These are phyloP conservation scores for Actinia equina DNA, from an alignment of 64 coral and sea anemone species.

Conservation along the genomic window DNA sequence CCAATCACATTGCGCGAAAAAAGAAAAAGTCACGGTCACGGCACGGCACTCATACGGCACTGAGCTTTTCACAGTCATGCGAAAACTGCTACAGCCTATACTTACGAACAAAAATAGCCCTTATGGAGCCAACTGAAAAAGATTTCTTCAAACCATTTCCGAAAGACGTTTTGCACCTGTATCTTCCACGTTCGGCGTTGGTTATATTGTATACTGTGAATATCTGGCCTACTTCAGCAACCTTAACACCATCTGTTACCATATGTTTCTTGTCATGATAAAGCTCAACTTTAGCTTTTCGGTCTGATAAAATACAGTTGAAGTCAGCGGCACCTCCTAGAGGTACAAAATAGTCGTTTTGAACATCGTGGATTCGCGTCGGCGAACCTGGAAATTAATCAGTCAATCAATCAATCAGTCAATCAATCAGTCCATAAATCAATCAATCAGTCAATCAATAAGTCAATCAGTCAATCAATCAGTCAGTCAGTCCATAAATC, in stretches of 20 bases:
- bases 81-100: background rate
- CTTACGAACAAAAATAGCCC: background rate
- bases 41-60: too few relatives aligned
- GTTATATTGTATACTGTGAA: conserved; percentile 2
- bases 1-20: too few relatives aligned
- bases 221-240: background rate
- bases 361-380: background rate
- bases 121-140: background rate
- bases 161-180: background rate
- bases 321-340: background rate
- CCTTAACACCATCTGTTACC: background rate
- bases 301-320: background rate
- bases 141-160: background rate
- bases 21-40: too few relatives aligned
- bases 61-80: too few relatives aligned
- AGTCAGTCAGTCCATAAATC: too few relatives aligned
- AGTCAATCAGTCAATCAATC: too few relatives aligned
- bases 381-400: background rate
- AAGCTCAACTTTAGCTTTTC: background rate
- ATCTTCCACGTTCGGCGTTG: background rate
- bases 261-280: background rate
- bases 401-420: too few relatives aligned
- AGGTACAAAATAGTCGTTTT: background rate
- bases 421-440: too few relatives aligned
- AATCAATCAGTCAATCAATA: too few relatives aligned